These are phyloP conservation scores for Globodera ellingtonae DNA, from an alignment of 1,140 invertebrate species.

Conservation along the genomic window DNA sequence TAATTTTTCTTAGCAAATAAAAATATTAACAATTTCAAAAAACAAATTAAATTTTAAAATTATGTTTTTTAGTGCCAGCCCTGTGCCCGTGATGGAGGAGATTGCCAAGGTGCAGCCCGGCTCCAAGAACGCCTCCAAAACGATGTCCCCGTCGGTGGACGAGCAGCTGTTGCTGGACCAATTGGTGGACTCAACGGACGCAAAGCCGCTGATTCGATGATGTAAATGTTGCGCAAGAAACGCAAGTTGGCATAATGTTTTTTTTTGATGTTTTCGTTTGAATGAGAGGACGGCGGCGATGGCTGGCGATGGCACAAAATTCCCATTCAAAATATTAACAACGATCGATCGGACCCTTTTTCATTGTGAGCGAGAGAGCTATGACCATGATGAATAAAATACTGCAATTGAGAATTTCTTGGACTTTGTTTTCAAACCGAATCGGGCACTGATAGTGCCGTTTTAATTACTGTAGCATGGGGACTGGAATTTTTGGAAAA, in stretches of 20 bases:
- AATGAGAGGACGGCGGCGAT: neutral
- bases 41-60: neutral
- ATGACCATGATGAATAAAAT: too few species aligned
- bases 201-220: conserved; percentile 29
- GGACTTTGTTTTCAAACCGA: too few species aligned
- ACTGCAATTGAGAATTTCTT: too few species aligned
- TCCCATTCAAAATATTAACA: too few species aligned
- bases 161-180: conserved; percentile 28
- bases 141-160: conserved; percentile 23
- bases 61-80: conserved; percentile 43
- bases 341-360: too few species aligned
- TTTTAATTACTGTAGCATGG: too few species aligned
- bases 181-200: conserved; percentile 19
- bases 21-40: neutral
- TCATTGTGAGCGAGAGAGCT: too few species aligned
- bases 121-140: conserved; percentile 14
- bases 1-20: too few species aligned
- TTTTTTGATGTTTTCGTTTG: neutral
- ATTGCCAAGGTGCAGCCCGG: conserved; percentile 60
- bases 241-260: too few species aligned
- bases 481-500: too few species aligned
- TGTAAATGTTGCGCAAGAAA: neutral
- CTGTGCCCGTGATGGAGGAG: conserved; percentile 63
- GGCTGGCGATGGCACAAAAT: neutral
- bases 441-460: too few species aligned